These are phyloP conservation scores for Epistrophe eligans DNA, from an alignment of 2,888 invertebrate species.

Conservation along the genomic window DNA sequence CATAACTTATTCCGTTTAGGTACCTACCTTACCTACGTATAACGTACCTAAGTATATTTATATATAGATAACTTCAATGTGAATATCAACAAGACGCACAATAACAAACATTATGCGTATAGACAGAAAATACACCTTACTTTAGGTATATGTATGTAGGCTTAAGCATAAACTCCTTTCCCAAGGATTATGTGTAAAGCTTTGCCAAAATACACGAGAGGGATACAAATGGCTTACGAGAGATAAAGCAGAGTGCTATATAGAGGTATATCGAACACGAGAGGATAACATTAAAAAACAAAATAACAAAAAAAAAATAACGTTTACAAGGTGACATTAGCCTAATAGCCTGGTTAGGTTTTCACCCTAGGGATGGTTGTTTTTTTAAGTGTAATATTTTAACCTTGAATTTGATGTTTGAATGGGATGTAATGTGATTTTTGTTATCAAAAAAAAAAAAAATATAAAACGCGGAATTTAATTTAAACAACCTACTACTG, in stretches of 20 bases:
- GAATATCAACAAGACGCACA: conserved; percentile 9
- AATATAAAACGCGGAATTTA: neutral
- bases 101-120: conserved; percentile 13
- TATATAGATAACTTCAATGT: neutral
- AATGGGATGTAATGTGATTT: conserved; percentile 21
- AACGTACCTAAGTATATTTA: neutral
- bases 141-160: conserved; percentile 8
- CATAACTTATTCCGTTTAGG: conserved; percentile 15
- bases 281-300: conserved; percentile 40
- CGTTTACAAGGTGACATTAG: conserved; percentile 39
- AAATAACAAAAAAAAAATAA: conserved; percentile 9
- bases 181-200: conserved; percentile 60
- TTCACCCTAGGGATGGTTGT: conserved; percentile 5
- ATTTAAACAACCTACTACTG: neutral
- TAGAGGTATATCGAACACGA: conserved; percentile 42
- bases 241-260: conserved; percentile 56
- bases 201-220: conserved; percentile 61
- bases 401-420: conserved; percentile 23
- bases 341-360: conserved; percentile 43
- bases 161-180: conserved; percentile 43
- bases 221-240: conserved; percentile 62
- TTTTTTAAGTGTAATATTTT: conserved; percentile 26
- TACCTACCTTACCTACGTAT: neutral
- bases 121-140: conserved; percentile 1
- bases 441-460: conserved; percentile 4